Evolutionary conservation across 2,797 vertebrate species (phyloP), one percentile per base, ranked within the genome.

Genomic region (Pelodytes ibericus): DNA sequence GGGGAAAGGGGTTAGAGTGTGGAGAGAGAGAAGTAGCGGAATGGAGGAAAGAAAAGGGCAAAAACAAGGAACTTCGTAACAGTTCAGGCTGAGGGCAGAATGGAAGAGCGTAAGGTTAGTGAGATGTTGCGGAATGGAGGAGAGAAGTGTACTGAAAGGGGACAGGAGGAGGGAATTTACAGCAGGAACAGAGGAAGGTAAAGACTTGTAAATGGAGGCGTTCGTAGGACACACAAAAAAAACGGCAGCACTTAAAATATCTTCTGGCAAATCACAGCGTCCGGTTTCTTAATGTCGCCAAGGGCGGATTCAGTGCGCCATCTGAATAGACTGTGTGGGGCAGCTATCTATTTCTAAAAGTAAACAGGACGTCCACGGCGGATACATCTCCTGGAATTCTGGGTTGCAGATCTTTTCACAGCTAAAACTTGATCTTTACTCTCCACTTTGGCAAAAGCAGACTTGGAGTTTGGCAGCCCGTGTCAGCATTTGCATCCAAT

Each of bases 401-500:
- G 66, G 44, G 41, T 71, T 36, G 29, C 3, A 26, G 24, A 22
- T 57, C 27, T 53, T 25, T 57, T 49, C 68, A 49, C 29, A 51
- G 53, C 25, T 61, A 10, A 78, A 59, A 39, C 56, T 15, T 16
- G 8, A 33, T 64, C 62, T 67, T 13, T 36, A 3, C 51, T 53
- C 11, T 13, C 30, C 64, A 63, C 18, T 33, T 41, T 61, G 62
- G 62, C 66, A 68, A 29, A 51, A 36, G 18, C 20, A 2, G 18
- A 0, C 18, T 53, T 66, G 53, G 41, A 67, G n/a, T 53, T 66
- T 77, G 75, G 75, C 51, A 31, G 6, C 8, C 7, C 20, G 33
- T 30, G 36, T 58, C 36, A 1, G 8, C n/a, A 25, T 59, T 58
- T 15, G 18, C 47, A 24, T 77, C 67, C 60, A 77, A 30, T 58